These are phyloP conservation scores for Coendou prehensilis DNA, from an alignment of 2,797 vertebrate genomes.

Conservation along the genomic window DNA sequence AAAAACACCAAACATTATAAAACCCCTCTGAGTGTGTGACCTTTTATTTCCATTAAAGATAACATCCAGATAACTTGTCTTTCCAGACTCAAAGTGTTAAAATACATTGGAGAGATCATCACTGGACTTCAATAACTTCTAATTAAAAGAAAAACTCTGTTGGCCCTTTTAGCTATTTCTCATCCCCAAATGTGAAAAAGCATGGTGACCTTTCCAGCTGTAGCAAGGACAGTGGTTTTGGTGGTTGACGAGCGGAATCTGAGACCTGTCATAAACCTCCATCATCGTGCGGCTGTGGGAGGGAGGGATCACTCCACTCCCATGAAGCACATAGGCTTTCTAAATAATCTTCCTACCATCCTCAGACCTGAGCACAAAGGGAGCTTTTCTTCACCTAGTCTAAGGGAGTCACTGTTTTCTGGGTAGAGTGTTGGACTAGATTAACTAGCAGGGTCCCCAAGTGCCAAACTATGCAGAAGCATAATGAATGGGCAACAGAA, in stretches of 20 bases:
- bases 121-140: not conserved
- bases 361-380: constrained; percentile 85
- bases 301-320: constrained; percentile 73
- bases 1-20: not conserved
- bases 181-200: not conserved
- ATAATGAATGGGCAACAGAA: constrained; percentile 82
- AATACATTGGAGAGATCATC: not conserved
- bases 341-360: constrained; percentile 86
- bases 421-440: constrained; percentile 81
- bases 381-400: constrained; percentile 86
- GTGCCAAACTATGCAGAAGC: constrained; percentile 88
- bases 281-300: constrained; percentile 67
- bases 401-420: constrained; percentile 87
- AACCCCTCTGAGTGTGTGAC: not conserved
- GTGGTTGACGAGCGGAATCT: constrained; percentile 56
- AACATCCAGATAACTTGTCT: not conserved
- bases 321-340: constrained; percentile 79
- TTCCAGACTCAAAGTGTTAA: not conserved
- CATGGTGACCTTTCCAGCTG: constrained; percentile 72
- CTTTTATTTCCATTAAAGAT: constrained; percentile 31
- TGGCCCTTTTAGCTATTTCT: not conserved
- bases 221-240: constrained; percentile 51
- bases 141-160: not conserved
- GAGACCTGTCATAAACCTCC: constrained; percentile 59
- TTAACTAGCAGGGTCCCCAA: constrained; percentile 83